Base-by-base conservation (phyloP, 2,797 vertebrate species). In the Sebastes minor region DNA sequence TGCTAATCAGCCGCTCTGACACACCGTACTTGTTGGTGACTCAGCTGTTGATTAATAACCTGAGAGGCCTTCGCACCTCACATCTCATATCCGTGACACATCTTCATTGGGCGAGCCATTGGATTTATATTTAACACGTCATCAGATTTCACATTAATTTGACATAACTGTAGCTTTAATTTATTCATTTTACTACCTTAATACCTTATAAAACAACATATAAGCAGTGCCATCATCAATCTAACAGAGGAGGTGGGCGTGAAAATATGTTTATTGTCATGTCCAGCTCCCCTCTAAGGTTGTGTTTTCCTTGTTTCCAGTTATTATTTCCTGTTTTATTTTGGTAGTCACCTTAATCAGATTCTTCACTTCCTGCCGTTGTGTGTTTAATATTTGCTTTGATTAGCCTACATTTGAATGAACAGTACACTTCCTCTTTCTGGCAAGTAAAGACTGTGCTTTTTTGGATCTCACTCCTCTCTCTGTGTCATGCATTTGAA, bases 21-120 rank as follows among this genome's bases (percentile, higher is more conserved):
- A 72, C 18, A 38, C 27, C 65, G 78, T 46, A 90, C 86, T 86
- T 90, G 88, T 89, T 89, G 85, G 80, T 87, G 82, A 86, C 75
- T 86, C 60, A 80, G 74, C 52, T 82, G 67, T 33, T 86, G 74
- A 88, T 89, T 82, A 82, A 79, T 74, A 72, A 80, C 59, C 68
- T 4, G 25, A 67, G 11, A 11, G 16, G 57, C 63, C 42, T 75
- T 81, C n/a, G 4, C 38, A 65, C 59, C 32, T 84, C 56, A 83
- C 61, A 73, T 69, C 27, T 81, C 22, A 72, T 72, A 83, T 75
- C 60, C 66, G 33, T 75, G 67, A 78, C 6, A 11, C 63, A 56
- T 76, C 52, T 52, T 70, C 71, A 25, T 11, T 63, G 8, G 22
- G 6, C 27, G 7, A 62, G 52, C 8, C 32, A 57, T 59, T 28